A percentile compares a stretch with the other conserved stretches of the same genome.
Conservation (phyloP, 2,888 invertebrate species). For the Heterodera filipjevi region DNA sequence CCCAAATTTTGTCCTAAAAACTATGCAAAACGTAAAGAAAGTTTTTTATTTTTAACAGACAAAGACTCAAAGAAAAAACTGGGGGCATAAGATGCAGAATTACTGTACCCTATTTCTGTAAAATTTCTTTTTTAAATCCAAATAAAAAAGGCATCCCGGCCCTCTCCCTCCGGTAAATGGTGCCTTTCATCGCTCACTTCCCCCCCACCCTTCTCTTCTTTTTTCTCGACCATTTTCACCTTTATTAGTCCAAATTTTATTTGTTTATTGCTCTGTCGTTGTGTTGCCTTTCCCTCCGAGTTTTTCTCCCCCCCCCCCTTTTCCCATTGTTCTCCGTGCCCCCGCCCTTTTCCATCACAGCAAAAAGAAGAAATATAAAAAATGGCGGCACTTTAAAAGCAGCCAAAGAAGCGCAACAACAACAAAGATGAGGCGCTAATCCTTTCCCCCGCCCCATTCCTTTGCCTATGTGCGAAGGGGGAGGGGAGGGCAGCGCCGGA, state of each 20-base stretch:
- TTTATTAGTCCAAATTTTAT: conserved; percentile 10
- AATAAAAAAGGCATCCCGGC: too few species aligned
- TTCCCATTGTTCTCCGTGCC: neutral
- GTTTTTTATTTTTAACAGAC: too few species aligned
- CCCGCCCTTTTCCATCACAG: neutral
- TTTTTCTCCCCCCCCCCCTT: neutral
- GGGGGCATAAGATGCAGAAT: too few species aligned
- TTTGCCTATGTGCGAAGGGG: neutral
- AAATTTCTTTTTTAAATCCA: neutral
- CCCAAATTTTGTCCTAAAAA: too few species aligned
- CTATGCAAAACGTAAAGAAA: too few species aligned
- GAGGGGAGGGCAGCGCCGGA: too few species aligned
- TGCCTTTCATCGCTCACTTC: neutral
- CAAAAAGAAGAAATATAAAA: neutral
- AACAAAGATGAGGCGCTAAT: neutral
- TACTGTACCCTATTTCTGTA: too few species aligned
- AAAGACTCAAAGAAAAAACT: too few species aligned
- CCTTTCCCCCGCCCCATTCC: neutral
- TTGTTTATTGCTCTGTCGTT: neutral
- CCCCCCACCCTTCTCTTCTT: neutral
- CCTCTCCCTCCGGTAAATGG: too few species aligned
- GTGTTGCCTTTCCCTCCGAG: neutral
- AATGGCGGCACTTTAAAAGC: neutral
- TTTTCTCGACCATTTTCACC: neutral
- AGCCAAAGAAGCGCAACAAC: neutral